Evolutionary conservation across 2,113 vertebrate genomes (phyloP), one percentile per base, ranked within the genome.

Genomic region (Sphaerodactylus townsendi): DNA sequence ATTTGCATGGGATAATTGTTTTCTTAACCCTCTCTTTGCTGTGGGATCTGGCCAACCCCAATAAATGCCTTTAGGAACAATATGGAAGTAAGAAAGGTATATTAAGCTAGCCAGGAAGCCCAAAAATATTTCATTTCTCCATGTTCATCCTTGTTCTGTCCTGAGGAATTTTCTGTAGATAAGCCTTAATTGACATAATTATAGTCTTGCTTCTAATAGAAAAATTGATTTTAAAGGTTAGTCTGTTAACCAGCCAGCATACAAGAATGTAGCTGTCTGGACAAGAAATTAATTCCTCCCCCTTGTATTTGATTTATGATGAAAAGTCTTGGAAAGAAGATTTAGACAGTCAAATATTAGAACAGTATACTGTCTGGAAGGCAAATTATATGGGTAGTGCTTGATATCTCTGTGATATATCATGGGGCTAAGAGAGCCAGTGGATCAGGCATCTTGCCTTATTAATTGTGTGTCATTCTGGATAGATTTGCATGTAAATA

Each of bases 1-100:
- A 46, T 1, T 41, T 48, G 62, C 62, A 39, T 8, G 17, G 25
- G 72, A 17, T 50, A 48, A 48, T 74, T 8, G 25, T 7, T 48
- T 48, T 56, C 53, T 56, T 56, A 56, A 56, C 21, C 53, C 53
- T 56, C 53, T 56, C 44, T 68, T 70, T 48, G 19, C 33, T 69
- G 11, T 35, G 15, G 5, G 13, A 62, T 28, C 59, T 5, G 25
- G 72, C 21, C 6, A 0, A 64, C 11, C 30, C 30, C 5, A 19
- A 44, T 80, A 74, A 74, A 28, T 81, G 79, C 10, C 28, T 3
- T 62, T 10, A 39, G 48, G 15, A 68, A 81, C 8, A 11, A 30
- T 86, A 25, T 75, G 25, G 21, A 84, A n/a, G 69, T 35, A 69
- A 8, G 2, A 64, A 37, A 86, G 81, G 13, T n/a, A 35, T 4